Base-by-base conservation (phyloP, 1,140 invertebrate genomes). In the Drosophila simulans region DNA sequence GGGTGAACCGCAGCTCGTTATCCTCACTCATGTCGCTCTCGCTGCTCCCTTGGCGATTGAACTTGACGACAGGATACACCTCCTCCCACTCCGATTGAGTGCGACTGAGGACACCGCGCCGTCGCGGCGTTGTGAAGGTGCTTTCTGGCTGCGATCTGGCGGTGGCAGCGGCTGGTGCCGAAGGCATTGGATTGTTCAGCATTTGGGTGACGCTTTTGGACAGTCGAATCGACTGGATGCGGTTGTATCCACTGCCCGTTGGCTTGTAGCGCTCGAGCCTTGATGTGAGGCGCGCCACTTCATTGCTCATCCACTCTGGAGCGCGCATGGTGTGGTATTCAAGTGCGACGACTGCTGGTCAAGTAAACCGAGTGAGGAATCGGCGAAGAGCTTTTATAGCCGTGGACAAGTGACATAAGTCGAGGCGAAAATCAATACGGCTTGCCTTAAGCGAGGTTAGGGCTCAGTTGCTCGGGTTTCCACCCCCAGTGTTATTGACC, bases 121-220 rank as follows among this genome's bases (percentile, higher is more conserved):
- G 34, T 7, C 84, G 71, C 11, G 78, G 63, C 5, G 84, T 70
- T 17, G 65, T 40, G 4, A 48, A 57, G 40, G 83, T 55, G 58
- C 58, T 82, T 15, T 86, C 84, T 54, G 69, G 54, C 40, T 48
- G 57, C n/a, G 15, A 73, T 12, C 62, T 45, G 22, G 37, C 25
- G n/a, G 39, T 37, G 35, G 56, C 48, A 45, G 56, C 34, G 20
- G 58, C 49, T 20, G 57, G 42, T 11, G 17, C 10, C 4, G 35
- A 13, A 5, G 90, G 91, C 64, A 91, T 43, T 0, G 91, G 90
- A 80, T 92, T 92, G 34, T 91, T 92, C 0, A 92, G 68, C 91
- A 92, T 92, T 31, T 91, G 90, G 1, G 81, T 90, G 31, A 92
- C 91, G 70, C 91, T 92, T 48, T 91, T 91, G 45, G 91, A 89